Percentiles rank a stretch among this genome's conserved stretches.
These are phyloP conservation scores for Brenthis daphne DNA, from an alignment of 2,888 invertebrate species.

Conservation along the genomic window DNA sequence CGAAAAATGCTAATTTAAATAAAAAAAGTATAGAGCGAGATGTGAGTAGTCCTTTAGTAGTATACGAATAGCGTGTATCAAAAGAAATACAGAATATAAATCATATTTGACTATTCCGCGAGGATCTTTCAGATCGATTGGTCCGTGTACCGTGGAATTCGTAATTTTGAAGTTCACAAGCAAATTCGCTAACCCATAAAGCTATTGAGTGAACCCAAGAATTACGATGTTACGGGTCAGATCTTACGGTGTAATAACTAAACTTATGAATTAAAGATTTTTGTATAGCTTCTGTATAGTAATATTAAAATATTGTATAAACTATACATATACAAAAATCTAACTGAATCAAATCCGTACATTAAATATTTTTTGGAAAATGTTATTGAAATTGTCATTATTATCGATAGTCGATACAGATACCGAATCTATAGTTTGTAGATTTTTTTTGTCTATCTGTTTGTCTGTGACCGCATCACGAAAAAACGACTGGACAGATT, in stretches of 20 bases:
- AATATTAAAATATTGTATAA: too few relatives aligned
- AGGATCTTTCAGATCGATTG: slow-evolving; percentile 31
- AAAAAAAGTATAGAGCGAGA: too few relatives aligned
- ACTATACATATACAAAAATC: too few relatives aligned
- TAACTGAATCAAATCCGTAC: too few relatives aligned
- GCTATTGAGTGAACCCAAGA: slow-evolving; percentile 41
- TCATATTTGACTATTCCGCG: slow-evolving; percentile 7
- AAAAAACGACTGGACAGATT: too few relatives aligned
- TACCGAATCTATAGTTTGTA: too few relatives aligned
- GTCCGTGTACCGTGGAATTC: slow-evolving; percentile 41
- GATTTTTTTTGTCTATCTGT: too few relatives aligned
- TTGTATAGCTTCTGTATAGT: not conserved
- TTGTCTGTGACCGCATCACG: too few relatives aligned
- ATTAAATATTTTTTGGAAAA: too few relatives aligned
- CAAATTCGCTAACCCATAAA: slow-evolving; percentile 53
- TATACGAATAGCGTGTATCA: not conserved
- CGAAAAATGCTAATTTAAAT: too few relatives aligned
- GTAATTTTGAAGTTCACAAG: slow-evolving; percentile 49
- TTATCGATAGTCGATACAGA: too few relatives aligned
- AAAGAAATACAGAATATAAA: not conserved
- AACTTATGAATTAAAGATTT: not conserved
- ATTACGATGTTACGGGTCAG: slow-evolving; percentile 29
- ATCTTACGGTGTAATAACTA: slow-evolving; percentile 11
- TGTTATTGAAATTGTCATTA: too few relatives aligned
- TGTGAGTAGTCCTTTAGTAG: not conserved